Base-by-base conservation (phyloP, 2,113 vertebrate genomes). In the Tichodroma muraria region DNA sequence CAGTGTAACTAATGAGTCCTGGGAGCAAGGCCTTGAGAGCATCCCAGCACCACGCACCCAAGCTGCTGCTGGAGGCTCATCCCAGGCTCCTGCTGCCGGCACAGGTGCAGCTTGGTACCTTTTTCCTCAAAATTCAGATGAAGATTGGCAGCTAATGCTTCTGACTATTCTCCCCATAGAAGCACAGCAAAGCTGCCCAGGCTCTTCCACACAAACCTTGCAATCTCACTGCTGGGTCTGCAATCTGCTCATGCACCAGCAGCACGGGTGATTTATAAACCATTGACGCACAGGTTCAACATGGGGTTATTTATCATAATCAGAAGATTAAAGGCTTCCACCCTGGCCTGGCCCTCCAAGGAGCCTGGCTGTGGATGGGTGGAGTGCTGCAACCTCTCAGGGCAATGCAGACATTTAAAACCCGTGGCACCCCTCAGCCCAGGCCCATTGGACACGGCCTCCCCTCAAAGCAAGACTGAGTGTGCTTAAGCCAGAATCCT, bases 81-180 rank as follows among this genome's bases (percentile, higher is more conserved):
- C 42, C 45, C 6, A 1, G 37, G n/a, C 40, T 89, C 50, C 40
- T 0, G 2, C 59, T 45, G 35, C 47, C 0, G 0, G 33, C 35
- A 44, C 3, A 4, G 61, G 37, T 38, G 57, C 4, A 6, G 49
- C 72, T 49, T 7, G 2, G 11, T 0, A 6, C 54, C 25, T 1
- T 25, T 44, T 54, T 30, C 13, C 23, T 65, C 69, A 35, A 54
- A n/a, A 80, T 50, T 81, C 65, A 59, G 69, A 59, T 2, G 9
- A 38, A 69, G 33, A 38, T 37, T 37, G 11, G 1, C 37, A 71
- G 84, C 53, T 60, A 72, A 78, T 0, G 28, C 53, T 31, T 6
- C 22, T 0, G 3, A 44, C 37, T 59, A 6, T 86, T 50, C 52
- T 57, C 18, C 18, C 23, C 38, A 37, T 22, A 66, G 73, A 79